phyloP scores from a whole-genome alignment of 2,888 invertebrate genomes.

The Phrixothrix hirtus region DNA sequence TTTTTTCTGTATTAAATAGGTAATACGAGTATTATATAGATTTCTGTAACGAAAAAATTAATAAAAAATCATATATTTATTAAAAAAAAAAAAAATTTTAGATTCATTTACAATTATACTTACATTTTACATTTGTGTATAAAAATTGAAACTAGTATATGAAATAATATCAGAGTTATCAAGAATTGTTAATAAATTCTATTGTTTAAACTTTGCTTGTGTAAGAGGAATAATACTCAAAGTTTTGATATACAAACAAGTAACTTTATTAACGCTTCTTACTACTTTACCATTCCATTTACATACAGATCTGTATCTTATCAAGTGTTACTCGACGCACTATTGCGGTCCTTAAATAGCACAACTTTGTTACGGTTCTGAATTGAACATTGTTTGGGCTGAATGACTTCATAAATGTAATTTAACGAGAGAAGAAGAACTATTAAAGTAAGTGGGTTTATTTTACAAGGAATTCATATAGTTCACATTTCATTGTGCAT shows the following conservation, averaged over 20 bases:
- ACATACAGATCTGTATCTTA: conserved; percentile 24
- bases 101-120: too few species aligned
- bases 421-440: conserved; percentile 22
- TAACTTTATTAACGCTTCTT: conserved; percentile 6
- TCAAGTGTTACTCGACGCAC: conserved; percentile 26
- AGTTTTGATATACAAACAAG: conserved; percentile 10
- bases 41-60: too few species aligned
- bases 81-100: too few species aligned
- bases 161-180: too few species aligned
- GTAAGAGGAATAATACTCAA: conserved; percentile 3
- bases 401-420: conserved; percentile 26
- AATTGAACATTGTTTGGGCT: conserved; percentile 24
- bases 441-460: conserved; percentile 25
- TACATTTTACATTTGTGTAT: too few species aligned
- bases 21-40: too few species aligned
- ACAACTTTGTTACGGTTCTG: conserved; percentile 23
- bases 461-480: conserved; percentile 3
- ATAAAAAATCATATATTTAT: too few species aligned
- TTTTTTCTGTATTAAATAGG: not conserved
- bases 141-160: too few species aligned
- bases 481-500: too few species aligned
- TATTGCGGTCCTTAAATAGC: conserved; percentile 24
- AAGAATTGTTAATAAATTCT: conserved; percentile 1
- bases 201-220: conserved; percentile 4
- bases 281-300: conserved; percentile 14